phyloP scores from a whole-genome alignment of 2,888 invertebrate species.

The Deilephila elpenor region DNA sequence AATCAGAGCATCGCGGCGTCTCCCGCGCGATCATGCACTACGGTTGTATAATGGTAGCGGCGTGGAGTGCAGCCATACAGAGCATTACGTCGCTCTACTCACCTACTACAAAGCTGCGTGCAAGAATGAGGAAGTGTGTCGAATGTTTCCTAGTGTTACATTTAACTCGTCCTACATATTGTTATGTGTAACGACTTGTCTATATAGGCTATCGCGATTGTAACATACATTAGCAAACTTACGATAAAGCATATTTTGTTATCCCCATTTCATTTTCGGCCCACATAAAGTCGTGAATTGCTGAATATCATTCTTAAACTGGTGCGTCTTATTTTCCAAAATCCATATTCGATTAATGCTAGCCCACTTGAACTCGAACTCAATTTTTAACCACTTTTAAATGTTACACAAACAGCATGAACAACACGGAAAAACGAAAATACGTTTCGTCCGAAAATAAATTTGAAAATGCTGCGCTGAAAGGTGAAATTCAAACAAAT shows the following conservation, averaged over 20 bases:
- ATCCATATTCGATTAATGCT: slow-evolving; percentile 58
- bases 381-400: slow-evolving; percentile 51
- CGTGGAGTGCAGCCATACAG: slow-evolving; percentile 43
- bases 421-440: slow-evolving; percentile 39
- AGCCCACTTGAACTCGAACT: slow-evolving; percentile 68
- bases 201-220: slow-evolving; percentile 22
- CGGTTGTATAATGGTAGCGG: slow-evolving; percentile 65
- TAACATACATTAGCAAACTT: neutral
- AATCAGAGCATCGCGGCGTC: slow-evolving; percentile 74
- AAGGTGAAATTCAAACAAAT: neutral
- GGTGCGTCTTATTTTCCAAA: slow-evolving; percentile 35
- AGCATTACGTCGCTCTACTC: slow-evolving; percentile 64
- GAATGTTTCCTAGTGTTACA: slow-evolving; percentile 74
- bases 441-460: neutral
- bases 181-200: slow-evolving; percentile 25
- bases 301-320: neutral
- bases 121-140: slow-evolving; percentile 75
- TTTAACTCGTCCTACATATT: slow-evolving; percentile 32
- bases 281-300: neutral
- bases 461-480: neutral
- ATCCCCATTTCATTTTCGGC: neutral
- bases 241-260: neutral
- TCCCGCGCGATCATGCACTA: slow-evolving; percentile 52
- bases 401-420: neutral
- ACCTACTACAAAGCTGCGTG: slow-evolving; percentile 61